Evolutionary conservation across 2,113 vertebrate genomes (phyloP).

Genomic region (Struthio camelus): DNA sequence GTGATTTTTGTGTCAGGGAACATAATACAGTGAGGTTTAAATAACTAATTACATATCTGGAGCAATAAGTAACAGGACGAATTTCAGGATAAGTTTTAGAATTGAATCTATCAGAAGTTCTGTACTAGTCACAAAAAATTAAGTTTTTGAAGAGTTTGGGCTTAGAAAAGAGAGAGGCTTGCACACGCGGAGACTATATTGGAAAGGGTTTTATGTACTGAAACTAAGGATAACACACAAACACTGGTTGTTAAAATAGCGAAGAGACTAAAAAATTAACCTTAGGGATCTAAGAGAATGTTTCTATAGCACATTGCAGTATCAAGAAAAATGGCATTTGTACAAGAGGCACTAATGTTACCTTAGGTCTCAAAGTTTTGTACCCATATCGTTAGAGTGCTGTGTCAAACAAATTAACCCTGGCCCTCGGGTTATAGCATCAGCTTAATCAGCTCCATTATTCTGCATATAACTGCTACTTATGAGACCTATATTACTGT

Average conservation of each 20-base stretch:
- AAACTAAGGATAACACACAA: neutral
- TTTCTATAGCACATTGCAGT: neutral
- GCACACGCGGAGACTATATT: neutral
- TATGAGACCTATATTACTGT: neutral
- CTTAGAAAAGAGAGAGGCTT: neutral
- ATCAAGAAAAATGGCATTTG: neutral
- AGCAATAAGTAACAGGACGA: neutral
- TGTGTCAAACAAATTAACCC: neutral
- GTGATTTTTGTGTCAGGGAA: neutral
- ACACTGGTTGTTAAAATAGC: neutral
- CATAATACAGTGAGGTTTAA: neutral
- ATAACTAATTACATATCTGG: neutral
- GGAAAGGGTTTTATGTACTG: rapidly evolving
- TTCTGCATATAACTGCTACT: neutral
- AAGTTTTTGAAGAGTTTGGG: neutral
- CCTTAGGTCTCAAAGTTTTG: neutral
- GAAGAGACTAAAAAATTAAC: neutral
- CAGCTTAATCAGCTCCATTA: neutral
- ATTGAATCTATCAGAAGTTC: neutral
- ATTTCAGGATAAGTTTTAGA: neutral
- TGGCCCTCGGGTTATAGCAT: neutral
- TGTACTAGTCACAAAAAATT: neutral
- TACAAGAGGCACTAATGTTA: neutral
- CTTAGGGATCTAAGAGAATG: neutral
- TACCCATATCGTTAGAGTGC: neutral